phyloP scores from a whole-genome alignment of 2,797 vertebrate species.

The Vespertilio murinus region DNA sequence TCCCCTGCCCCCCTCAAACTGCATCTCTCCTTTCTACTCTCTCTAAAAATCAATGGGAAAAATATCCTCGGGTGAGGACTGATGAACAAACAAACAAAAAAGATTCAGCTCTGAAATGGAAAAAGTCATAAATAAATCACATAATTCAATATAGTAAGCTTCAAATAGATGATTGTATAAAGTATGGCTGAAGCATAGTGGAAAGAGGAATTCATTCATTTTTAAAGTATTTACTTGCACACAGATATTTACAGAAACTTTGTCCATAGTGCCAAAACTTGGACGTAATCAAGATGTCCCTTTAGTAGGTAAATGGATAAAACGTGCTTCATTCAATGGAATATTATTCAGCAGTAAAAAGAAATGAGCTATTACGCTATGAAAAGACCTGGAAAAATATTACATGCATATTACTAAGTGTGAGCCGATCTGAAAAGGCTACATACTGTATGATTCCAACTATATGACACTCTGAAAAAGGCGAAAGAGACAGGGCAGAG shows the following conservation, averaged over 20 bases:
- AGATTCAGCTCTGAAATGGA: background rate
- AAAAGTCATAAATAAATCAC: background rate
- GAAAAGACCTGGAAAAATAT: background rate
- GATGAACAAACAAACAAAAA: background rate
- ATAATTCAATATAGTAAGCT: background rate
- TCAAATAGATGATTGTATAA: background rate
- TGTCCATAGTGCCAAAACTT: background rate
- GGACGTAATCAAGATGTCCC: background rate
- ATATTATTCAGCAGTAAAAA: background rate
- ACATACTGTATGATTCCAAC: background rate
- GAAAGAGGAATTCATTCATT: background rate
- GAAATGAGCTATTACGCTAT: background rate
- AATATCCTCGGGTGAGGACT: background rate
- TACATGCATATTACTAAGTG: background rate
- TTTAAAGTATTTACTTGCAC: conserved; percentile 7
- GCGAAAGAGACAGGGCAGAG: background rate
- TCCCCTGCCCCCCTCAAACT: no score
- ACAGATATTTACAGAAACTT: background rate
- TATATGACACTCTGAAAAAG: background rate
- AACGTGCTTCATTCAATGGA: background rate
- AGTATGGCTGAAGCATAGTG: background rate
- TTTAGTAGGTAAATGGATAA: background rate
- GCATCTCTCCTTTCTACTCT: no score
- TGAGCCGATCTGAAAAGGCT: background rate
- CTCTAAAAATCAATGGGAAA: background rate